phyloP scores from a whole-genome alignment of 2,113 vertebrate genomes.

The Anolis sagrei region DNA sequence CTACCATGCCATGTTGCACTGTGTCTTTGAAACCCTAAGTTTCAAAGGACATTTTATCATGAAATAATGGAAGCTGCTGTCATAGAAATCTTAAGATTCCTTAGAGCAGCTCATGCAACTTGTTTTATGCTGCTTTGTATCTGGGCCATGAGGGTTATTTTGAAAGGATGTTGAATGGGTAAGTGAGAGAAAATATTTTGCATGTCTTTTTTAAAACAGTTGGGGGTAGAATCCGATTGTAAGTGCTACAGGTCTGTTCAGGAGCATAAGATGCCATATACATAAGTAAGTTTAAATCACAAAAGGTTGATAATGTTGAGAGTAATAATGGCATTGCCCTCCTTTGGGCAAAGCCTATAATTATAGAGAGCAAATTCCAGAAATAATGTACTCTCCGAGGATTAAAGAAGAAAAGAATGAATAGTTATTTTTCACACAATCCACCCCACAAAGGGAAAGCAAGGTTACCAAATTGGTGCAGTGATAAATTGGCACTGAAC shows the following conservation, averaged over 20 bases:
- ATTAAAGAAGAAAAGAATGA: neutral
- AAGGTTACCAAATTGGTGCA: neutral
- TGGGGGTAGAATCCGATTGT: neutral
- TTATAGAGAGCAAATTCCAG: neutral
- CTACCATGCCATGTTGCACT: neutral
- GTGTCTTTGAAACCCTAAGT: neutral
- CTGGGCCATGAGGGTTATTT: neutral
- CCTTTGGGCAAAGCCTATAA: neutral
- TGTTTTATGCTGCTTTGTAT: neutral
- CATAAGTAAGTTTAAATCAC: neutral
- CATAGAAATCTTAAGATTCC: neutral
- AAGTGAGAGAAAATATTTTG: neutral
- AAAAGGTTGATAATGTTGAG: neutral
- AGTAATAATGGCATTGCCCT: neutral
- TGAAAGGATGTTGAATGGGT: neutral
- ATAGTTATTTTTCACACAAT: slow-evolving; percentile 6
- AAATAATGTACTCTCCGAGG: neutral
- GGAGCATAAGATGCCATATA: neutral
- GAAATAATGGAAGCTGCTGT: neutral
- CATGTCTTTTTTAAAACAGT: neutral
- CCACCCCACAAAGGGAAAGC: neutral
- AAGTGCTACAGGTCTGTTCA: neutral
- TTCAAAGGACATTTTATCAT: neutral
- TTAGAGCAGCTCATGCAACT: neutral
- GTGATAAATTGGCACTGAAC: neutral